Base-by-base conservation (phyloP, 2,888 invertebrate species). In the Caenorhabditis drosophilae region DNA sequence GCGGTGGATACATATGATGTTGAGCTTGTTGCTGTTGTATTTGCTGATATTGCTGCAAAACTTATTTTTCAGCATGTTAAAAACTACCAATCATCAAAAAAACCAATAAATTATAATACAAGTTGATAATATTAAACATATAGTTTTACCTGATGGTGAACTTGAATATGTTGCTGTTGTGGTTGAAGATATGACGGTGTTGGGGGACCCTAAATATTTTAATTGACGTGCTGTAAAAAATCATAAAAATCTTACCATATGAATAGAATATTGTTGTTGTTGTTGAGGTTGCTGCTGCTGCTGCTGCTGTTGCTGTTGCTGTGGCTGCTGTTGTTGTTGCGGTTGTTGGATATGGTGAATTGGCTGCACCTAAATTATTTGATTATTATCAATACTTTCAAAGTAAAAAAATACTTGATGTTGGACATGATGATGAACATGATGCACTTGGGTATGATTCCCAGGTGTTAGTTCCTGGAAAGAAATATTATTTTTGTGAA, bases 1-100 rank as follows among this genome's bases (percentile, higher is more conserved):
- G 63, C 4, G 57, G 63, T 6, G 57, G 40, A 31, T 63, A 58
- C 57, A 63, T 58, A 7, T 63, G 63, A 45, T 66, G 59, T 26
- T 58, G 64, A 35, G 50, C 42, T 20, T 50, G 48, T 20, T 64
- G 50, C 20, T 55, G 48, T n/a, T 64, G 58, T 42, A 46, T 35
- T 44, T 55, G 52, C 25, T 48, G 45, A 6, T 31, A 22, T 47
- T 47, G 47, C 44, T 45, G 44, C 1, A 45, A 40, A 20, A 7
- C 6, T 40, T 20, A 7, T 4, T 36, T 7, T 11, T 36, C n/a
- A 36, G n/a, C 9, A 36, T n/a, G n/a, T n/a, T 7, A 36, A 36
- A 36, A 11, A 36, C n/a, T 7, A 11, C 9, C 4, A 36, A 4
- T 7, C 4, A 4, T 36, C 7, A 36, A 36, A 36, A 36, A 15